A percentile compares a stretch with the other conserved stretches of the same genome.
phyloP scores from a whole-genome alignment of 2,113 vertebrate genomes.

The Petroica traversi region DNA sequence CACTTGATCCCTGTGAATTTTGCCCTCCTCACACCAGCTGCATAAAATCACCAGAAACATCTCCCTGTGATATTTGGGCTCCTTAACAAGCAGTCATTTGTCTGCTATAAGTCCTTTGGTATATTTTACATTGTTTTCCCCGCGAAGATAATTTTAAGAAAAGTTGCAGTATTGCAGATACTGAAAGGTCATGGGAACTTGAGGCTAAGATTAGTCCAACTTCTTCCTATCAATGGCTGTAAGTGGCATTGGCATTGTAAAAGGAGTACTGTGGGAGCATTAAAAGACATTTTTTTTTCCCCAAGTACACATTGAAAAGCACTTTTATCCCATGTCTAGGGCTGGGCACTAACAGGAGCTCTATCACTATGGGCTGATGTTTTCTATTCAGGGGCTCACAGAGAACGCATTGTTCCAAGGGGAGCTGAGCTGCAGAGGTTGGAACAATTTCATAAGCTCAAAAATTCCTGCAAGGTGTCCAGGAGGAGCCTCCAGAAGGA shows the following conservation, averaged over 20 bases:
- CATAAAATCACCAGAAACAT: neutral
- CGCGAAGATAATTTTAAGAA: constrained; percentile 19
- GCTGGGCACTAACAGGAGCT: constrained; percentile 32
- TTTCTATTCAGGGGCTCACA: constrained; percentile 46
- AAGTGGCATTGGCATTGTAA: constrained; percentile 44
- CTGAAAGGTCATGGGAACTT: constrained; percentile 64
- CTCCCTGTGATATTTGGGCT: neutral
- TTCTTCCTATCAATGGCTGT: constrained; percentile 16
- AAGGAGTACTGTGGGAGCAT: constrained; percentile 43
- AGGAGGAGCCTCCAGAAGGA: neutral
- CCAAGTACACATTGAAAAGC: constrained; percentile 33
- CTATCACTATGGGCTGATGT: constrained; percentile 45
- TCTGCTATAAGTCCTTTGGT: neutral
- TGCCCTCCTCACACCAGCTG: neutral
- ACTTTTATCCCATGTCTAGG: constrained; percentile 36
- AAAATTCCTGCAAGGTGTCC: neutral
- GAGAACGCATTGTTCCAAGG: constrained; percentile 40
- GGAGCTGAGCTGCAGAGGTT: neutral
- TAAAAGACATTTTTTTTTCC: constrained; percentile 21
- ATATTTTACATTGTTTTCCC: neutral
- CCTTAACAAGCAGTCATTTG: neutral
- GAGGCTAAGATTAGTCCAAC: constrained; percentile 30
- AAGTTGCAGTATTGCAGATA: neutral
- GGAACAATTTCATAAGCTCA: constrained; percentile 41
- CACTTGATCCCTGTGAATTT: neutral